A percentile compares a stretch with the other conserved stretches of the same genome.
phyloP scores from a whole-genome alignment of 1,140 invertebrate genomes.

The Copidosoma floridanum region DNA sequence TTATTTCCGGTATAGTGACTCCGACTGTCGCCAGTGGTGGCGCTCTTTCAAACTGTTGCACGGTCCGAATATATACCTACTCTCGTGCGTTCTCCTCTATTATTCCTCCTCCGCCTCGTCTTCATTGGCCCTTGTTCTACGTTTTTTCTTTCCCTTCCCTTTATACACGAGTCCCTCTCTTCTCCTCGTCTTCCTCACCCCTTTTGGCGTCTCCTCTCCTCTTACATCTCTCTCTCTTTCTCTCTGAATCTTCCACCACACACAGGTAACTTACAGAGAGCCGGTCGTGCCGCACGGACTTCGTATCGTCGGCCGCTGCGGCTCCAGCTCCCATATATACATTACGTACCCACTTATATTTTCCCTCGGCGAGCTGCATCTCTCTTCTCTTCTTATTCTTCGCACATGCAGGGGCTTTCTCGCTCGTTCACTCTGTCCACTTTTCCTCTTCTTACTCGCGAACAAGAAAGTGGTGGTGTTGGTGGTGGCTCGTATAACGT shows the following conservation, averaged over 20 bases:
- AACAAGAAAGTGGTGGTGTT: too few species aligned
- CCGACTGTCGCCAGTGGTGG: too few species aligned
- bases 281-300: neutral
- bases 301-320: neutral
- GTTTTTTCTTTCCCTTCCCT: slow-evolving; percentile 3
- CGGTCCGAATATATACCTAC: too few species aligned
- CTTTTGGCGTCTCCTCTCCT: neutral
- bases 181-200: neutral
- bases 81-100: neutral
- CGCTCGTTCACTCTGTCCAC: slow-evolving; percentile 2
- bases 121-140: slow-evolving; percentile 4
- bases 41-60: too few species aligned
- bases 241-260: neutral
- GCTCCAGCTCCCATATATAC: neutral
- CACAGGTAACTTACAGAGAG: too few species aligned
- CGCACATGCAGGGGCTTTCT: slow-evolving; percentile 20
- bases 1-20: too few species aligned
- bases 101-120: neutral
- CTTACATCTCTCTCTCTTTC: neutral
- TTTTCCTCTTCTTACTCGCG: neutral
- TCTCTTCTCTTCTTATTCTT: slow-evolving; percentile 24
- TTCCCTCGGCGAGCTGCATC: slow-evolving; percentile 9
- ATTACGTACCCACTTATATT: slow-evolving; percentile 11
- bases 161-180: slow-evolving; percentile 10
- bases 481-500: too few species aligned